Evolutionary conservation across 1,140 invertebrate species (phyloP).

Genomic region (Trinorchestia longiramus): DNA sequence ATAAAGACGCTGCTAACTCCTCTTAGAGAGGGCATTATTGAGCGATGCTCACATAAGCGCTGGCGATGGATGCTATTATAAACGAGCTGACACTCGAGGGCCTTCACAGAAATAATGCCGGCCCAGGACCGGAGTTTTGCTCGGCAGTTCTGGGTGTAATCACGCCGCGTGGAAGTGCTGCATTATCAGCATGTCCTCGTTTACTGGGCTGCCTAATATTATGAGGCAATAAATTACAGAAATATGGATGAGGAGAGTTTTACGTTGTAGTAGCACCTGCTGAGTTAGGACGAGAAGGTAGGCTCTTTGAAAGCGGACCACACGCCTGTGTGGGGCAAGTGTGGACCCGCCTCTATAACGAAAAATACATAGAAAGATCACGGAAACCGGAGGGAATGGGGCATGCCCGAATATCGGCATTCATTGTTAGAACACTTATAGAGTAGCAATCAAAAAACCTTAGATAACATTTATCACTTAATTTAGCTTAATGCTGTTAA

Average conservation of each 20-base stretch:
- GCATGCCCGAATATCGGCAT: background rate
- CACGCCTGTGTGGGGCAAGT: background rate
- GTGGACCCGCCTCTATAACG: too few species aligned
- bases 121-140: background rate
- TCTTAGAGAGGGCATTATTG: background rate
- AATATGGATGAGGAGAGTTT: background rate
- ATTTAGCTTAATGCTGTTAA: background rate
- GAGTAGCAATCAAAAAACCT: background rate
- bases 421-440: background rate
- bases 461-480: background rate
- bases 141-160: background rate
- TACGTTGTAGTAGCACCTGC: background rate
- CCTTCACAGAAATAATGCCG: background rate
- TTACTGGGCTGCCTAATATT: background rate
- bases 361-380: background rate
- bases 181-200: background rate
- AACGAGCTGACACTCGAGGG: background rate
- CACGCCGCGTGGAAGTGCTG: background rate
- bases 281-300: background rate
- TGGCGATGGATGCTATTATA: background rate
- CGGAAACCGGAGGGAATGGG: background rate
- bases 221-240: background rate
- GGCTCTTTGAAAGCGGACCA: background rate
- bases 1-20: background rate
- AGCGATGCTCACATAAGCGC: background rate